Base-by-base conservation (phyloP, 2,113 vertebrate genomes). In the Hydrolagus affinis region DNA sequence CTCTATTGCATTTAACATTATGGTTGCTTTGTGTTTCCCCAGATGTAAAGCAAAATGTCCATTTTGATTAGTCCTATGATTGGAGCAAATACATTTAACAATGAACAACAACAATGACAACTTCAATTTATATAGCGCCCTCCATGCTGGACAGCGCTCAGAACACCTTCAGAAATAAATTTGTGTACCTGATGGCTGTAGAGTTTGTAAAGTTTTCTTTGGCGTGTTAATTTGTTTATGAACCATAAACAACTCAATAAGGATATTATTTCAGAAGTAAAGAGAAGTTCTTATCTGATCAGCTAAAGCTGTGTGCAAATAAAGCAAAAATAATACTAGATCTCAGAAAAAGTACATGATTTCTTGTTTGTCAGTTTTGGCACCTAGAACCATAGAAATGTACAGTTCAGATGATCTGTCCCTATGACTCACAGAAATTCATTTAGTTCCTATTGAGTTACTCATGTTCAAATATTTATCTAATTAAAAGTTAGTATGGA, bases 31-130 rank as follows among this genome's bases (percentile, higher is more conserved):
- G 25, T 68, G 25, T 25, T 64, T 15, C 64, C n/a, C 64, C n/a
- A 83, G 25, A 83, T 83, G 78, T 66, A 83, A 83, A 83, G 60
- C 14, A 66, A 83, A 83, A 66, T 21, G 15, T 83, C n/a, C n/a
- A n/a, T n/a, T n/a, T 80, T 7, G 14, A 30, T 19, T 83, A 19
- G 21, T 44, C 28, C 56, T 17, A 15, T 25, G 23, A 83, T 15
- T 19, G 8, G 66, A 83, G 66, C 19, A 19, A 32, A 66, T 64
- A 19, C 25, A 83, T 83, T 83, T 30, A 9, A 23, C 60, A 68
- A 64, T 66, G 25, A 66, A 83, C 56, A 11, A 15, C 32, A 75
- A n/a, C n/a, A n/a, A n/a, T n/a, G n/a, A n/a, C n/a, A n/a, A n/a
- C n/a, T n/a, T n/a, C n/a, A n/a, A n/a, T n/a, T n/a, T n/a, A n/a